Evolutionary conservation across 1,140 invertebrate genomes (phyloP).

Genomic region (Tribolium madens): DNA sequence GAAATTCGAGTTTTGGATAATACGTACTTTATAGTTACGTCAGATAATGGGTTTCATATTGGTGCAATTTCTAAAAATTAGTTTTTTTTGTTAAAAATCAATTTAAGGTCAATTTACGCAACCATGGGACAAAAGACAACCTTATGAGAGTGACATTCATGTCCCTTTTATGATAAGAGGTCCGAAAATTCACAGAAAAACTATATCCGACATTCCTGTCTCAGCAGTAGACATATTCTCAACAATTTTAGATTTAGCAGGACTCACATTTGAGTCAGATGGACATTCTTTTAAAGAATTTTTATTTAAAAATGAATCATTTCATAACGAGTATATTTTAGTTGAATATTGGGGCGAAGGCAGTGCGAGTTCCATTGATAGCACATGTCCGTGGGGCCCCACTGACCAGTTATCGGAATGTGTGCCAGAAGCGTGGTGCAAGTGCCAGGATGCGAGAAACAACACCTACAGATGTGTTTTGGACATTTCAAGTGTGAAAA

Average conservation of each 20-base stretch:
- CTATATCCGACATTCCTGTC: slow-evolving; percentile 69
- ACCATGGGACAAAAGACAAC: slow-evolving; percentile 88
- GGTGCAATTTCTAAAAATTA: slow-evolving; percentile 72
- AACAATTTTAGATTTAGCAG: slow-evolving; percentile 81
- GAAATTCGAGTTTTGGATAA: slow-evolving; percentile 72
- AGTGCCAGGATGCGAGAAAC: slow-evolving; percentile 85
- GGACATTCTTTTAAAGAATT: slow-evolving; percentile 71
- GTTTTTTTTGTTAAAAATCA: neutral
- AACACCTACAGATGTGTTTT: slow-evolving; percentile 87
- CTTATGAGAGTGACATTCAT: slow-evolving; percentile 89
- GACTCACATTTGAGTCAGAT: slow-evolving; percentile 72
- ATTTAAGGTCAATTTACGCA: slow-evolving; percentile 82
- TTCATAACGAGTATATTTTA: slow-evolving; percentile 67
- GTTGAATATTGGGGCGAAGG: slow-evolving; percentile 86
- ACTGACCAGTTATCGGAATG: slow-evolving; percentile 74
- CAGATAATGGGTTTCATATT: slow-evolving; percentile 92
- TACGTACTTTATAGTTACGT: slow-evolving; percentile 87
- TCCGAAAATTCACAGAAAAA: slow-evolving; percentile 72
- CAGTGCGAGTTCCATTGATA: slow-evolving; percentile 66
- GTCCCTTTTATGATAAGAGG: slow-evolving; percentile 86
- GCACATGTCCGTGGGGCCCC: slow-evolving; percentile 70
- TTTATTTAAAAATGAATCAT: slow-evolving; percentile 52
- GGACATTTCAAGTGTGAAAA: slow-evolving; percentile 68
- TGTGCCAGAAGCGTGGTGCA: slow-evolving; percentile 75
- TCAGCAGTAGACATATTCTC: slow-evolving; percentile 85